These are phyloP conservation scores for Eupristina koningsbergeri DNA, from an alignment of 1,140 invertebrate genomes.

Conservation along the genomic window DNA sequence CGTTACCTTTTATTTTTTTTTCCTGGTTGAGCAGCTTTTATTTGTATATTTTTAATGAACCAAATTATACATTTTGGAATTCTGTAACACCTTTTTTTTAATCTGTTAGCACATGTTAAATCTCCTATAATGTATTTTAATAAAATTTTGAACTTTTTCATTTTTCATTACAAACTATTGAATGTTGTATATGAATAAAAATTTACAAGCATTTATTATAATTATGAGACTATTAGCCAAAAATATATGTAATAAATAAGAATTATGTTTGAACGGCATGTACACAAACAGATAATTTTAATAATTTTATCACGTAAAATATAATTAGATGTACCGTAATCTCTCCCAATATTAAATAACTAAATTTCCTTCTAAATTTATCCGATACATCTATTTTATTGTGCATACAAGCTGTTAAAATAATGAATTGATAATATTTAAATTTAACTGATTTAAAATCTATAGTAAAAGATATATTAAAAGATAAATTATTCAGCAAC, in stretches of 20 bases:
- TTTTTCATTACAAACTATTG: neutral
- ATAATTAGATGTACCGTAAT: too few species aligned
- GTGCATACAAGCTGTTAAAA: too few species aligned
- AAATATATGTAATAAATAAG: too few species aligned
- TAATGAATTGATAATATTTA: too few species aligned
- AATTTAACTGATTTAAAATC: neutral
- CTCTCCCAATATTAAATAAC: too few species aligned
- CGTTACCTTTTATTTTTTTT: neutral
- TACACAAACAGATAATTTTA: neutral
- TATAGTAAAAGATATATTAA: neutral
- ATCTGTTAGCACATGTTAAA: constrained; percentile 2
- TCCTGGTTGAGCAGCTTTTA: neutral
- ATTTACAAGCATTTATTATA: neutral
- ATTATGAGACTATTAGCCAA: neutral
- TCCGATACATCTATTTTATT: too few species aligned
- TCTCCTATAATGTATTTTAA: neutral
- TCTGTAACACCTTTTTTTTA: constrained; percentile 6
- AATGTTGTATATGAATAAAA: neutral
- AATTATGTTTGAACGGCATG: too few species aligned
- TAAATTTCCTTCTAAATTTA: too few species aligned
- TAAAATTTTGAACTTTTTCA: neutral
- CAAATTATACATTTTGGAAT: constrained; percentile 29
- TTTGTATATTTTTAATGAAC: constrained; percentile 13
- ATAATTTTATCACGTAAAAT: too few species aligned
- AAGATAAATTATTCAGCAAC: neutral